phyloP scores from a whole-genome alignment of 2,888 invertebrate genomes.

The Tinea semifulvella region DNA sequence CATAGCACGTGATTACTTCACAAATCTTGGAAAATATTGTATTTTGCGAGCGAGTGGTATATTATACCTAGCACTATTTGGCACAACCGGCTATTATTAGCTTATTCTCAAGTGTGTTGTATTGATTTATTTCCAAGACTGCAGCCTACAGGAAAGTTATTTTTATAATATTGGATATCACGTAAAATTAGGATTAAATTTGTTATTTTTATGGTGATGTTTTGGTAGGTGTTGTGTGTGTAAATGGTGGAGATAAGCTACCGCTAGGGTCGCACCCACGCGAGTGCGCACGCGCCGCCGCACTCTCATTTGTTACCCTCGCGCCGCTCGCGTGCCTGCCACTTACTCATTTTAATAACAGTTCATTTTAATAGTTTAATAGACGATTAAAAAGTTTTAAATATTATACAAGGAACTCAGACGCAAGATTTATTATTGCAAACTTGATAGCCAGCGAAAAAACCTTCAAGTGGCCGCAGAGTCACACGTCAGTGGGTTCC shows the following conservation, averaged over 20 bases:
- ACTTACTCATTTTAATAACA: constrained; percentile 2
- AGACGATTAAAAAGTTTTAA: neutral
- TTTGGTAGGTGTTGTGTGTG: constrained; percentile 3
- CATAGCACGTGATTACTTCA: no score
- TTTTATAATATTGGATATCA: no score
- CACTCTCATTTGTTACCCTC: constrained; percentile 12
- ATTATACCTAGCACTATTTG: no score
- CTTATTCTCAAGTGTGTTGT: constrained; percentile 2
- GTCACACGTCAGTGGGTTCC: no score
- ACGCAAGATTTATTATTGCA: no score
- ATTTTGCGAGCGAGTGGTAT: no score
- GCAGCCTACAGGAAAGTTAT: neutral
- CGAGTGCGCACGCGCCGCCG: constrained; percentile 5
- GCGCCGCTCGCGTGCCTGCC: neutral
- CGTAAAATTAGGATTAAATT: neutral
- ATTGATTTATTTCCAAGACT: neutral
- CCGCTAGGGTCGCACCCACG: constrained; percentile 7
- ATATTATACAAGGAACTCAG: no score
- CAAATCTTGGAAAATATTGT: no score
- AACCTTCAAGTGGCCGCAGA: no score
- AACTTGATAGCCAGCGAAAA: no score
- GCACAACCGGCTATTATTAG: no score
- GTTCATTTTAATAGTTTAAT: constrained; percentile 7
- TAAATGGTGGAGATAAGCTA: constrained; percentile 12
- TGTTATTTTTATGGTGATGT: neutral